phyloP scores from a whole-genome alignment of 2,888 invertebrate genomes.

The Tipula helvola region DNA sequence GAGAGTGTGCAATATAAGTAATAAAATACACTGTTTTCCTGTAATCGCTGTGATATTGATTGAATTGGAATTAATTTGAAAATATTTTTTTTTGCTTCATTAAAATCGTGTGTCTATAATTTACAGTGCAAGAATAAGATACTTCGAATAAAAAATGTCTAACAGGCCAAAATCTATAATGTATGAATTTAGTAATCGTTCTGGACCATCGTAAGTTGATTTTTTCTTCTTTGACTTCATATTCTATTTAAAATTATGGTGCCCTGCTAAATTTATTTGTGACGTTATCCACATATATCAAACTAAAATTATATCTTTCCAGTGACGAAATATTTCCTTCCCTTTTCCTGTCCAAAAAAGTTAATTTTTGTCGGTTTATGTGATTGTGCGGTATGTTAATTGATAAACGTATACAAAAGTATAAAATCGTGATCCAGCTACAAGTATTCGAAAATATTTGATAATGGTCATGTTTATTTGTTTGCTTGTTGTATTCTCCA shows the following conservation, averaged over 20 bases:
- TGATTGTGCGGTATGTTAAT: not conserved
- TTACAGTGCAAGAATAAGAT: no score
- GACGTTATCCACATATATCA: not conserved
- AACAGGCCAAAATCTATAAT: not conserved
- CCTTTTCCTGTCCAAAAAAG: no score
- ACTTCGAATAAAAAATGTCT: not conserved
- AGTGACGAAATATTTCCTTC: not conserved
- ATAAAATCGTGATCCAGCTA: not conserved
- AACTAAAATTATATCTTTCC: not conserved
- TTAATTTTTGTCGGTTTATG: no score
- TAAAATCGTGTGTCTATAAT: not conserved
- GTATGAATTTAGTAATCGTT: not conserved
- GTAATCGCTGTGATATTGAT: not conserved
- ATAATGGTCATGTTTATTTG: not conserved
- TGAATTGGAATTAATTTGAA: not conserved
- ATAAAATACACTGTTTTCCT: not conserved
- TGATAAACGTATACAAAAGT: not conserved
- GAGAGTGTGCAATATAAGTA: not conserved
- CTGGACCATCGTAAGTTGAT: not conserved
- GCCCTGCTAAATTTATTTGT: not conserved
- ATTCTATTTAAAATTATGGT: not conserved
- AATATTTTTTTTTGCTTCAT: not conserved
- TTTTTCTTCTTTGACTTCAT: no score
- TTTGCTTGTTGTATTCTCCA: not conserved
- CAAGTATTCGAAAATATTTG: not conserved